Base-by-base conservation (phyloP, 2,113 vertebrate species). In the Setophaga coronata region DNA sequence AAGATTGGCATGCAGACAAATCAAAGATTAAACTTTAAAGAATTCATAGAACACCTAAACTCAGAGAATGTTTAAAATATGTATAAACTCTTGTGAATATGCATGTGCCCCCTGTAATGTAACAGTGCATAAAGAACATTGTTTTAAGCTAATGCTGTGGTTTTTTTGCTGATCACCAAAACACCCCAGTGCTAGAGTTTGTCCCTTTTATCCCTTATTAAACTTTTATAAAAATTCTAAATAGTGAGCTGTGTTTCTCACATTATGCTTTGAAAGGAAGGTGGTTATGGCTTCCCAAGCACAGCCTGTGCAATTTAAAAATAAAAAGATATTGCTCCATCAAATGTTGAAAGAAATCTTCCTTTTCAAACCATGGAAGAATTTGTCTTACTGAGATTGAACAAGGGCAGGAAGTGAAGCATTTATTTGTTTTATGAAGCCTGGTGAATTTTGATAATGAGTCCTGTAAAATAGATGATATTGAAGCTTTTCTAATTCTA, bases 391-490 rank as follows among this genome's bases (percentile, higher is more conserved):
- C 95, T 97, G 93, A 84, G 72, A 97, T 95, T 92, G 95, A 96
- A 93, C 79, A 84, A 82, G 87, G 82, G 76, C 50, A 88, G 88
- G 54, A 71, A 92, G 86, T 77, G 77, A 96, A 96, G 79, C 53
- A 5, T 84, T 69, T 96, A 94, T 97, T 97, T 97, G 91, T 94
- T 97, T 97, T 95, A 87, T 89, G 90, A 94, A 95, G 82, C 82
- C 97, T 95, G 97, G 91, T 74, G 93, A 86, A 94, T 98, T 97
- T 97, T 96, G 95, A 98, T 98, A 98, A 97, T 96, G 90, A 97
- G 29, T 88, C 34, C 91, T 95, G 95, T 97, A 87, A 96, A 96
- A 97, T 58, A 77, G 14, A 61, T 31, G 70, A 86, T 95, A 94
- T 51, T 19, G 62, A 95, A 96, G 95, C 84, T 95, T 97, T 96